Evolutionary conservation across 2,797 vertebrate genomes (phyloP), one percentile per base, ranked within the genome.

Genomic region (Morus bassanus): DNA sequence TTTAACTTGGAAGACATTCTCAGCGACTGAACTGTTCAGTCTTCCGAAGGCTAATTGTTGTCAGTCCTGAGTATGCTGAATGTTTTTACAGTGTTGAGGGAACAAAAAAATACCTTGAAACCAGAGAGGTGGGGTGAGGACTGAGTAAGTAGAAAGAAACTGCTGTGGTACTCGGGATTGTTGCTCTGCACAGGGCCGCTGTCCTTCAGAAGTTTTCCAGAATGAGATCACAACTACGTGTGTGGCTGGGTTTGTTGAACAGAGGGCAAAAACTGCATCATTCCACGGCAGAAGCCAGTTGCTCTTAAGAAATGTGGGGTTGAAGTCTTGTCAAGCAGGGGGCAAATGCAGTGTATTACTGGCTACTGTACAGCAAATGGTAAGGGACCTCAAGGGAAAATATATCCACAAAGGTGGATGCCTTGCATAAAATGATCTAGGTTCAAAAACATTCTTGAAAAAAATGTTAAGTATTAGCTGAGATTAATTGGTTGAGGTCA

Each of bases 171-270:
- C 68, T 95, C 18, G 0, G 80, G 88, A 85, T 6, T 81, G 87
- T 59, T 96, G 78, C 77, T 84, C 72, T 78, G 54, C 73, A 94
- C 35, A 95, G 89, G 94, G 85, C 92, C 2, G 0, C 77, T 95
- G 93, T 95, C 92, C 93, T 96, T 96, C 89, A 95, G 95, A 95
- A 96, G 93, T 96, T 97, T 97, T 96, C 89, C 82, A 46, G 93
- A 96, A 95, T 97, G 95, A 97, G 94, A 93, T 97, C 97, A 97
- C 87, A 89, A 5, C 95, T 94, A 92, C 1, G 43, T 96, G 96
- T 96, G 95, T 96, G 95, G 95, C 93, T 91, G 91, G 19, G 59
- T 76, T 93, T 95, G 90, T 88, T 91, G 59, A 88, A 46, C 92
- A 92, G 92, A 96, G 92, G 85, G 93, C 89, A 97, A 93, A 94